Evolutionary conservation across 2,797 vertebrate species (phyloP).

Genomic region (Odontamblyopus rebecca): DNA sequence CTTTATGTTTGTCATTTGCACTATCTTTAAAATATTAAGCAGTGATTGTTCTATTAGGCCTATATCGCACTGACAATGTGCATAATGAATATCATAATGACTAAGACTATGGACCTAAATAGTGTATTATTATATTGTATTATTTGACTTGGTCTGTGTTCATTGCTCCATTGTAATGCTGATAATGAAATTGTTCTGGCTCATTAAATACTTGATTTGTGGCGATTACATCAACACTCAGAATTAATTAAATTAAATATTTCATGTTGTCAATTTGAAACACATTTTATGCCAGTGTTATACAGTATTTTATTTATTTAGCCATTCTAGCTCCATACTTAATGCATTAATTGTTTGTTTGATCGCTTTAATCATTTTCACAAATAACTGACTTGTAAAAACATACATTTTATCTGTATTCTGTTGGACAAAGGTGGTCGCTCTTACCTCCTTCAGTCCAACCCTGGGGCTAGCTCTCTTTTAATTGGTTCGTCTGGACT

Average conservation of each 20-base stretch:
- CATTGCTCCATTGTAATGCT: background rate
- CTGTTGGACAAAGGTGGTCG: slow-evolving; percentile 10
- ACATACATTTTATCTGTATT: background rate
- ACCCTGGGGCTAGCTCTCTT: slow-evolving; percentile 78
- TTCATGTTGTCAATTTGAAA: slow-evolving; percentile 1
- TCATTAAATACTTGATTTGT: slow-evolving; percentile 4
- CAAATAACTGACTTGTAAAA: background rate
- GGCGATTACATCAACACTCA: slow-evolving; percentile 1
- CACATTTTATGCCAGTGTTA: background rate
- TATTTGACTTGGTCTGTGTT: background rate
- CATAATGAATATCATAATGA: too few species aligned
- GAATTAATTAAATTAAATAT: slow-evolving; percentile 4
- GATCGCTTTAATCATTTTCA: background rate
- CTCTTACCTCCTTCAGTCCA: slow-evolving; percentile 38
- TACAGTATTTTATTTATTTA: background rate
- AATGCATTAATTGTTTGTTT: background rate
- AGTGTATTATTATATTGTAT: background rate
- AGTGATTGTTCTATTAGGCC: too few species aligned
- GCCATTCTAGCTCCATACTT: background rate
- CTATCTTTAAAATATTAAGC: too few species aligned
- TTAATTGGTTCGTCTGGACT: slow-evolving; percentile 78
- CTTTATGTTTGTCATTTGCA: too few species aligned
- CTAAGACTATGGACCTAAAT: background rate
- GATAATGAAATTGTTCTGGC: slow-evolving; percentile 3
- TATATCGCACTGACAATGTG: background rate